Conservation (phyloP, 53 echinoderm and acorn worm species). For the Stichopus horrens region DNA sequence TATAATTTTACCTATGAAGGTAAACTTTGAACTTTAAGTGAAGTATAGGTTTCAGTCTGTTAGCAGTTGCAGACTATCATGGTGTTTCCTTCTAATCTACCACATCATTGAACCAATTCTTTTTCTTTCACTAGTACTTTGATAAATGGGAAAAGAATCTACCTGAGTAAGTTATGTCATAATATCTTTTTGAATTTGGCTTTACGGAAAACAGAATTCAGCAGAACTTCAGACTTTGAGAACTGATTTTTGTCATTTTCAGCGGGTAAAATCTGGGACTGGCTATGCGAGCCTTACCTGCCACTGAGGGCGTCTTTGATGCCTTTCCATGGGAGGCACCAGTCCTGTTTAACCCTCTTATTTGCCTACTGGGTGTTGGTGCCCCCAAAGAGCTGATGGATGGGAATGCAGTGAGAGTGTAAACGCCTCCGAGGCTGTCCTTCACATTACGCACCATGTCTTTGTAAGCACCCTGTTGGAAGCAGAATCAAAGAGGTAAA, state of each 20-base stretch:
- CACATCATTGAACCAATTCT: no score
- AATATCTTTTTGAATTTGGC: no score
- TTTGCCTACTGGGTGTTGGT: constrained; percentile 64
- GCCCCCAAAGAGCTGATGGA: constrained; percentile 95
- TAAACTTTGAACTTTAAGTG: no score
- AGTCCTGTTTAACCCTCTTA: constrained; percentile 63
- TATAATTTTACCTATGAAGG: no score
- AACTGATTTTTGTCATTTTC: not conserved
- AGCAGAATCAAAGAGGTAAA: not conserved
- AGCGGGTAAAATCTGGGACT: not conserved
- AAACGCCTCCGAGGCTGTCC: constrained; percentile 96
- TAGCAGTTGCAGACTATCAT: not conserved
- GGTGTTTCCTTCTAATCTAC: not conserved
- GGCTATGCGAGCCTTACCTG: constrained; percentile 56
- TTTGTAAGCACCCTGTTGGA: constrained; percentile 76
- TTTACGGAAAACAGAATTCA: no score
- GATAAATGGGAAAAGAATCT: no score
- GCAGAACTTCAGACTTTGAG: no score
- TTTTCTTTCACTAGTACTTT: no score
- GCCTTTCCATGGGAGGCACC: constrained; percentile 73
- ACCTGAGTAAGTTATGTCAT: no score
- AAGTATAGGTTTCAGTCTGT: not conserved
- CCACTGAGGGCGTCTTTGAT: constrained; percentile 93
- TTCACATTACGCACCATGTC: constrained; percentile 88
- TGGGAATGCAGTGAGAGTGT: constrained; percentile 90